Evolutionary conservation across 2,113 vertebrate genomes (phyloP), one percentile per base, ranked within the genome.

Genomic region (Centropristis striata): DNA sequence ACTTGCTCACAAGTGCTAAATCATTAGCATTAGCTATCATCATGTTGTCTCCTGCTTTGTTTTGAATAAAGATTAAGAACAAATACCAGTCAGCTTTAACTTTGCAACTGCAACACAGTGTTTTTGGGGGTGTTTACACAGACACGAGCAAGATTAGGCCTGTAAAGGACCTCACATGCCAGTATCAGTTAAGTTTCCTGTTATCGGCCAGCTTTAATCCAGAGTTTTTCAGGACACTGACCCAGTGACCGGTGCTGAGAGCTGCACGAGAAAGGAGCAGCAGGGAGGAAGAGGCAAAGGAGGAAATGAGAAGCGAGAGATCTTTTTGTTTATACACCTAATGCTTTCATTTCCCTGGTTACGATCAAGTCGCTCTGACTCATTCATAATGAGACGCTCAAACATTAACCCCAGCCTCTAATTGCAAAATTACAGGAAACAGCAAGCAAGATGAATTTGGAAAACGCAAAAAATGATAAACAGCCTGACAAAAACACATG

Each of bases 381-480:
- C 37, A 18, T 28, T 68, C 27, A 23, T 50, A 27, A 69, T 21
- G 15, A 32, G 53, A 74, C 18, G 28, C 8, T 32, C 7, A 27
- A 25, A 57, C 39, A 58, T 53, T 21, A 60, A 60, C 50, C 32
- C 32, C 27, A 23, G 13, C 41, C 28, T 63, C 36, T 59, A 49
- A 73, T 55, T 66, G 7, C 12, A 23, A 75, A 84, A 88, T 59
- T 44, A 75, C 65, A 88, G 73, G 75, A 87, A 87, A 73, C 25
- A 16, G 1, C 2, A 7, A 18, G 8, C 4, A 27, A 65, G 11
- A 25, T 18, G 27, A n/a, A 21, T 55, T 44, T 15, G 6, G 20
- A 63, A 32, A 71, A 60, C 15, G 6, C 9, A 57, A 76, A 47
- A 20, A 68, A 72, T 8, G 44, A 54, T 55, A 64, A 51, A 47